Evolutionary conservation across 2,113 vertebrate genomes (phyloP).

Genomic region (Fregetta grallaria): DNA sequence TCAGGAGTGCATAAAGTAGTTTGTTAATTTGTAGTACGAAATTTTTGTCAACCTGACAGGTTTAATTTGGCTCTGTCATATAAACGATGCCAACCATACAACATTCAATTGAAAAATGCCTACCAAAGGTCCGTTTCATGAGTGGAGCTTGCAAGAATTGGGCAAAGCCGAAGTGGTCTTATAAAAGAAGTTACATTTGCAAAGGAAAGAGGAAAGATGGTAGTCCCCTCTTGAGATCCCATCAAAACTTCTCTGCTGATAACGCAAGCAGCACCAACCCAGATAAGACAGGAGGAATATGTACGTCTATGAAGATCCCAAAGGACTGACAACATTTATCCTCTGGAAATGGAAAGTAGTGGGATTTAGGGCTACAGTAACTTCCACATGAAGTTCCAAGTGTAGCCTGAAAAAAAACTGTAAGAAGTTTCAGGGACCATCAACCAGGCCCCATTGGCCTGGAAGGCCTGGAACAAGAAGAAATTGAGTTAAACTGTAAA

Average conservation of each 20-base stretch:
- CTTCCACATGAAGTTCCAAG: neutral
- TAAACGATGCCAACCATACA: conserved; percentile 2
- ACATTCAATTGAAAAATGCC: neutral
- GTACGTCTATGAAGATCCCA: neutral
- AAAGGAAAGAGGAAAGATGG: neutral
- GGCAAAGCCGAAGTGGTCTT: neutral
- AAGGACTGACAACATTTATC: neutral
- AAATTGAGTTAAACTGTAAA: neutral
- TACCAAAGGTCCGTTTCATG: neutral
- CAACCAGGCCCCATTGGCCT: neutral
- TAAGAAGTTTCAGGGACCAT: neutral
- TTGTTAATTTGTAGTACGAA: conserved; percentile 40
- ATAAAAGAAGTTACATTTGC: neutral
- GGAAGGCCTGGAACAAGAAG: neutral
- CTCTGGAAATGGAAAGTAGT: neutral
- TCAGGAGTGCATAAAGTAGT: conserved; percentile 40
- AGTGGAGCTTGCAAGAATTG: neutral
- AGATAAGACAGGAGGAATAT: neutral
- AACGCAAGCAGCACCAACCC: neutral
- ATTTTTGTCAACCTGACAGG: conserved; percentile 16
- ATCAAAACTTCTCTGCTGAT: neutral
- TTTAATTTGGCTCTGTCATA: conserved; percentile 58
- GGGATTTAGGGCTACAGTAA: neutral
- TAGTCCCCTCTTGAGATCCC: neutral
- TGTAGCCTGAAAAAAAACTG: neutral